phyloP scores from a whole-genome alignment of 2,113 vertebrate genomes.

The Phocoena sinus region DNA sequence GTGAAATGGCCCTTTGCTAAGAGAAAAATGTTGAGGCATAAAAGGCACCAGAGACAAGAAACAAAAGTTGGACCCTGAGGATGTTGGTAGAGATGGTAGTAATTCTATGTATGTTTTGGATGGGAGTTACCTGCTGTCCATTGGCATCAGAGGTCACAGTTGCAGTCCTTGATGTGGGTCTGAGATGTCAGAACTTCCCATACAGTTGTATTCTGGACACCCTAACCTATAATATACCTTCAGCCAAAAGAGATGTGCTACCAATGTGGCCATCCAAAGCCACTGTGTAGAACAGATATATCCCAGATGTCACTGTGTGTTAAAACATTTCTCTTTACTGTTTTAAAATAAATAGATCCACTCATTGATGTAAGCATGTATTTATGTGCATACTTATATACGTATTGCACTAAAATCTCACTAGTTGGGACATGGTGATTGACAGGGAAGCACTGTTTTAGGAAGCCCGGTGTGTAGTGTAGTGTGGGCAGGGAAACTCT shows the following conservation, averaged over 20 bases:
- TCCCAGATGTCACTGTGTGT: neutral
- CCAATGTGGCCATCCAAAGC: neutral
- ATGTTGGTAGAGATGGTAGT: neutral
- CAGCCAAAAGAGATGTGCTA: neutral
- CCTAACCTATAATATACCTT: neutral
- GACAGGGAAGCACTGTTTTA: neutral
- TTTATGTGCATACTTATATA: neutral
- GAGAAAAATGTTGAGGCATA: neutral
- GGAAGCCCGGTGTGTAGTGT: neutral
- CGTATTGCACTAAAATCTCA: neutral
- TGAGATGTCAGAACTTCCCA: neutral
- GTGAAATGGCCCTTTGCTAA: constrained; percentile 27
- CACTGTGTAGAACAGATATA: neutral
- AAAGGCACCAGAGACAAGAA: neutral
- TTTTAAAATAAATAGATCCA: neutral
- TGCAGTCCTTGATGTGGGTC: neutral
- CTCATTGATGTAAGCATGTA: neutral
- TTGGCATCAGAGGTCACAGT: neutral
- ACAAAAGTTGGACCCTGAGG: neutral
- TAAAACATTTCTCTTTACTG: neutral
- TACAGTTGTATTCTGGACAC: neutral
- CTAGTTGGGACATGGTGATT: neutral
- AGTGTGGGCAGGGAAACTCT: neutral
- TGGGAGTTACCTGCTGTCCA: neutral
- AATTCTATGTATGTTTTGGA: neutral